phyloP scores from a whole-genome alignment of 2,113 vertebrate species.

The Piprites chloris region DNA sequence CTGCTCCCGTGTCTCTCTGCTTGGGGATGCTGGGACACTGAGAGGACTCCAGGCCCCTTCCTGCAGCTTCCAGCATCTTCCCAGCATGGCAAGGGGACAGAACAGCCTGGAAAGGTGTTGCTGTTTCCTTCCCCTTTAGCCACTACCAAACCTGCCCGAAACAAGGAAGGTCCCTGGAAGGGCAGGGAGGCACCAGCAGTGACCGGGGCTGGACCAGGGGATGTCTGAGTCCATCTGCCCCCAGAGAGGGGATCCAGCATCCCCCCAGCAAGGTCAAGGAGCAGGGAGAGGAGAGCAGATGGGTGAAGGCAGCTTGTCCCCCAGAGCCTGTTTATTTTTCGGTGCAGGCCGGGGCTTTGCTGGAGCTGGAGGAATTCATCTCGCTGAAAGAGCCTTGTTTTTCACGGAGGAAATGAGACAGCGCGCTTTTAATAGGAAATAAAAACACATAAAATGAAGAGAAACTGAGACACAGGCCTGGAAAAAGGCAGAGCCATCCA shows the following conservation, averaged over 20 bases:
- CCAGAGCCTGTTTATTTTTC: background rate
- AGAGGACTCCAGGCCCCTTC: background rate
- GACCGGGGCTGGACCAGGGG: background rate
- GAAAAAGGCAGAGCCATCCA: slow-evolving; percentile 22
- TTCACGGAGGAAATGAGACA: slow-evolving; percentile 46
- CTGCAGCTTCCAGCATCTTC: background rate
- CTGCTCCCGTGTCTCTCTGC: background rate
- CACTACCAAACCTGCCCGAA: background rate
- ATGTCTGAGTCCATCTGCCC: background rate
- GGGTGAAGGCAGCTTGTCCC: background rate
- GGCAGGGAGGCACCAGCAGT: background rate
- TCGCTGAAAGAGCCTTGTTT: slow-evolving; percentile 25
- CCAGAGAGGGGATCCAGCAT: background rate
- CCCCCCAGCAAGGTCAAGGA: background rate
- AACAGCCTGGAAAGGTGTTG: background rate
- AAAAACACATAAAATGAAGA: slow-evolving; percentile 39
- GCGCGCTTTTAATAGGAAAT: slow-evolving; percentile 20
- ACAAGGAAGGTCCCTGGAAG: background rate
- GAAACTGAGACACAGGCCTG: slow-evolving; percentile 5
- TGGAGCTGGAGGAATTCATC: background rate
- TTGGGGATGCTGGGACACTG: background rate
- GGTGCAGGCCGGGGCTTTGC: background rate
- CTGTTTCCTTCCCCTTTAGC: background rate
- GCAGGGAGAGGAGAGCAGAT: background rate
- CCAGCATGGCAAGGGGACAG: background rate